These are phyloP conservation scores for Otocyon megalotis DNA, from an alignment of 2,113 vertebrate species.

Conservation along the genomic window DNA sequence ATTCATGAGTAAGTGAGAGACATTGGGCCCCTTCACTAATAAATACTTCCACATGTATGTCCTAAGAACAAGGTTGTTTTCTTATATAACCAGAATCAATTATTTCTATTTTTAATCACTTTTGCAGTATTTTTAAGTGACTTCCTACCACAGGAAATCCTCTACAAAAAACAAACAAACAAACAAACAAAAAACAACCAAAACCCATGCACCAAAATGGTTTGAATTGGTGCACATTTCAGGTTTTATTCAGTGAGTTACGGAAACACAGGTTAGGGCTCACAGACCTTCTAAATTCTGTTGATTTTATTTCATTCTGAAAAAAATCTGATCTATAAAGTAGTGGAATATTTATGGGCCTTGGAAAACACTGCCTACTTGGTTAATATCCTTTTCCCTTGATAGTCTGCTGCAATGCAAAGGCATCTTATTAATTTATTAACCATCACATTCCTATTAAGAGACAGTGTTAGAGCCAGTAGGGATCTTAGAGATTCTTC, in stretches of 20 bases:
- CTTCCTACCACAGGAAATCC: background rate
- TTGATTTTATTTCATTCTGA: background rate
- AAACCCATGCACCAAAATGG: background rate
- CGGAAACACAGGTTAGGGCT: background rate
- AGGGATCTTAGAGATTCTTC: background rate
- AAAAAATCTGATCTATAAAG: background rate
- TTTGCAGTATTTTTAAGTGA: background rate
- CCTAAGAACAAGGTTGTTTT: background rate
- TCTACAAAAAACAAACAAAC: background rate
- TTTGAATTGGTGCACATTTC: background rate
- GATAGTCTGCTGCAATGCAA: background rate
- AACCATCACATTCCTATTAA: background rate
- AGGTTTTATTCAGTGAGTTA: background rate
- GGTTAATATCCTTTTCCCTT: background rate
- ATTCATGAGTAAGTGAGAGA: background rate
- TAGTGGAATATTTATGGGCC: background rate
- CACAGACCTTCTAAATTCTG: background rate
- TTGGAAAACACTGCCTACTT: background rate
- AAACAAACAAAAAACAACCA: too few relatives aligned
- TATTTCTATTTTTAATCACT: background rate
- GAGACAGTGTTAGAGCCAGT: background rate
- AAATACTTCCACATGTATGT: background rate
- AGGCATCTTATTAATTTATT: conserved; percentile 28
- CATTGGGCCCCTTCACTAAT: background rate
- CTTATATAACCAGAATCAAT: background rate